Evolutionary conservation across 1,140 invertebrate genomes (phyloP).

Genomic region (Sycobia sp.): DNA sequence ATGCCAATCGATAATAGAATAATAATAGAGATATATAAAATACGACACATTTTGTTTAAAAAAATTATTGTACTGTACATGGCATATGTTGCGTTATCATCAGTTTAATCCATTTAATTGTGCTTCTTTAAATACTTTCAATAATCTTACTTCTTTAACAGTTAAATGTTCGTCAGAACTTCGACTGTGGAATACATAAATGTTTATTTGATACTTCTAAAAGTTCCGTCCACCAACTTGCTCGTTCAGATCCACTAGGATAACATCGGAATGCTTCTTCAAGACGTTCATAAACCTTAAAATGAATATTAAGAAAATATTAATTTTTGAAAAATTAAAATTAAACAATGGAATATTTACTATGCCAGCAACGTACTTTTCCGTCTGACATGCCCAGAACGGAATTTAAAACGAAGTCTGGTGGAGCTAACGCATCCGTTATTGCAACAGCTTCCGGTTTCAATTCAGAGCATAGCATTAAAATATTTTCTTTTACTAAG

Average conservation of each 20-base stretch:
- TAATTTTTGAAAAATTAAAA: neutral
- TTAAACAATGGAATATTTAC: no score
- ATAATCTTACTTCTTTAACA: constrained; percentile 16
- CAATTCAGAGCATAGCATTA: constrained; percentile 67
- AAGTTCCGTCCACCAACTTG: constrained; percentile 80
- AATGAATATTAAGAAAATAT: constrained; percentile 38
- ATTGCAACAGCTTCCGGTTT: constrained; percentile 77
- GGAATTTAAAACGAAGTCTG: constrained; percentile 85
- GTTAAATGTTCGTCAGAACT: constrained; percentile 44
- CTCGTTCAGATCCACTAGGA: constrained; percentile 72
- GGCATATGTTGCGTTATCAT: constrained; percentile 1
- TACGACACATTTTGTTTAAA: neutral
- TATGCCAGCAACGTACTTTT: constrained; percentile 66
- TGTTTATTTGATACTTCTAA: constrained; percentile 45
- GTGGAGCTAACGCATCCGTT: constrained; percentile 85
- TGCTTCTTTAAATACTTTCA: neutral
- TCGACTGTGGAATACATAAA: constrained; percentile 42
- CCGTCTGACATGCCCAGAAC: constrained; percentile 80
- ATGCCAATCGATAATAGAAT: neutral
- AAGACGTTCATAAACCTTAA: constrained; percentile 81
- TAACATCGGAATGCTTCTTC: constrained; percentile 76
- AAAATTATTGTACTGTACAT: constrained; percentile 28
- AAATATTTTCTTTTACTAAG: constrained; percentile 64
- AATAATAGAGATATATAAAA: constrained; percentile 21
- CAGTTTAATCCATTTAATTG: neutral